A percentile compares a stretch with the other conserved stretches of the same genome.
These are phyloP conservation scores for Eulimnadia texana DNA, from an alignment of 1,140 invertebrate species.

Conservation along the genomic window DNA sequence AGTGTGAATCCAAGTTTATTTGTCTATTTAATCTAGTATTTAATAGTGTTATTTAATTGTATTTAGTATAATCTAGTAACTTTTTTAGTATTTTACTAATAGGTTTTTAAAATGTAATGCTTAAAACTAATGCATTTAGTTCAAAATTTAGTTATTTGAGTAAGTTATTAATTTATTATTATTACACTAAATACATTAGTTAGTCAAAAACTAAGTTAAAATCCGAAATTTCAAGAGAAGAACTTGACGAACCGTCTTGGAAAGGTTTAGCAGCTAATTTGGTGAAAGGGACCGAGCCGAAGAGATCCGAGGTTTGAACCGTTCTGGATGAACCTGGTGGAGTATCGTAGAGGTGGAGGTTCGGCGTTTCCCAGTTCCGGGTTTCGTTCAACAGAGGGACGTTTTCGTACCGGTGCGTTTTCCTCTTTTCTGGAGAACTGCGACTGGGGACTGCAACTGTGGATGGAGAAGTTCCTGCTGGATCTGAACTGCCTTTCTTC, in stretches of 20 bases:
- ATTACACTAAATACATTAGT: slow-evolving; percentile 22
- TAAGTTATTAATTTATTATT: no score
- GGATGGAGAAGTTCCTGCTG: not conserved
- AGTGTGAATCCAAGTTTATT: no score
- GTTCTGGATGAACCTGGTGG: slow-evolving; percentile 14
- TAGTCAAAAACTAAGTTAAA: slow-evolving; percentile 23
- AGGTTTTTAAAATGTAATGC: no score
- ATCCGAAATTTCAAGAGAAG: no score
- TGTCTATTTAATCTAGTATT: no score
- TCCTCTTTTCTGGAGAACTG: slow-evolving; percentile 18
- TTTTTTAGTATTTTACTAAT: no score
- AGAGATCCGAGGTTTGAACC: slow-evolving; percentile 34
- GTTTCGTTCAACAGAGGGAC: slow-evolving; percentile 13
- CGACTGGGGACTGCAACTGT: slow-evolving; percentile 19
- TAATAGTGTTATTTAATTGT: no score
- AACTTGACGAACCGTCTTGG: slow-evolving; percentile 15
- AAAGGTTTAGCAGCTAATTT: slow-evolving; percentile 27
- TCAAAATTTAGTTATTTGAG: no score
- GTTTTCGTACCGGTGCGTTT: slow-evolving; percentile 20
- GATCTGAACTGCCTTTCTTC: slow-evolving; percentile 5
- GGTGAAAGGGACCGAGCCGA: slow-evolving; percentile 44
- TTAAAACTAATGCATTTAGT: no score
- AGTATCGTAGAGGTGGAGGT: slow-evolving; percentile 13
- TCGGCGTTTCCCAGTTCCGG: not conserved
- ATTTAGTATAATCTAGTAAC: no score